Conservation (phyloP, 2,797 vertebrate species). For the Microctenopoma stevenorrisi region DNA sequence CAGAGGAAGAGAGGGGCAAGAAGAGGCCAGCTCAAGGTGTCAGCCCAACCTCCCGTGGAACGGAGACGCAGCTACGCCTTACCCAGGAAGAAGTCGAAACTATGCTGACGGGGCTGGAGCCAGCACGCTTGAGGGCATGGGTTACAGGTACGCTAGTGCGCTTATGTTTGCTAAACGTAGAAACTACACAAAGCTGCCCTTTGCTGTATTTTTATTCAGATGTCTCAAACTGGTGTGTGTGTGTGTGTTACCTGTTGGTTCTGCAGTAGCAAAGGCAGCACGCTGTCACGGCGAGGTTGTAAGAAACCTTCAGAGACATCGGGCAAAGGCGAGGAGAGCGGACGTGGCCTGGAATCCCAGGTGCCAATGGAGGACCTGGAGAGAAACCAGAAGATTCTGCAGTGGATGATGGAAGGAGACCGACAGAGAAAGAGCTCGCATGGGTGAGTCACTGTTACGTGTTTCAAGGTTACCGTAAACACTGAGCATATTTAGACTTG, state of each 20-base stretch:
- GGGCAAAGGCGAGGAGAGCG: slow-evolving; percentile 82
- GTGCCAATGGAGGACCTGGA: slow-evolving; percentile 89
- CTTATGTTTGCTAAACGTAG: neutral
- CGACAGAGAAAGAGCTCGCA: slow-evolving; percentile 91
- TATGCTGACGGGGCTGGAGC: slow-evolving; percentile 86
- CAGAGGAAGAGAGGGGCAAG: slow-evolving; percentile 85
- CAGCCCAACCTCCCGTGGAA: slow-evolving; percentile 83
- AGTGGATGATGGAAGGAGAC: slow-evolving; percentile 98
- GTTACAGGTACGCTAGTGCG: slow-evolving; percentile 84
- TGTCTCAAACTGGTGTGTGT: neutral
- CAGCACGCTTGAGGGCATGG: slow-evolving; percentile 84
- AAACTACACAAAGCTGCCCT: too few relatives aligned
- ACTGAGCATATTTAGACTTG: neutral
- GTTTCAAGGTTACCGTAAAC: neutral
- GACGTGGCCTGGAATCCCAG: slow-evolving; percentile 82
- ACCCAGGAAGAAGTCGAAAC: slow-evolving; percentile 87
- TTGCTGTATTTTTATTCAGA: neutral
- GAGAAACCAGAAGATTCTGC: slow-evolving; percentile 95
- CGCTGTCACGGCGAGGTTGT: slow-evolving; percentile 85
- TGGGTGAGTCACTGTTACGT: slow-evolving; percentile 76
- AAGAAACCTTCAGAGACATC: slow-evolving; percentile 86
- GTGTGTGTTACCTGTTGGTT: slow-evolving; percentile 9
- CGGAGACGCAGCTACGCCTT: slow-evolving; percentile 84
- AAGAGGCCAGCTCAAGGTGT: slow-evolving; percentile 80
- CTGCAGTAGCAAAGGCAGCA: slow-evolving; percentile 89